Evolutionary conservation across 2,888 invertebrate genomes (phyloP), one percentile per base, ranked within the genome.

Genomic region (Tolmerus cingulatus): DNA sequence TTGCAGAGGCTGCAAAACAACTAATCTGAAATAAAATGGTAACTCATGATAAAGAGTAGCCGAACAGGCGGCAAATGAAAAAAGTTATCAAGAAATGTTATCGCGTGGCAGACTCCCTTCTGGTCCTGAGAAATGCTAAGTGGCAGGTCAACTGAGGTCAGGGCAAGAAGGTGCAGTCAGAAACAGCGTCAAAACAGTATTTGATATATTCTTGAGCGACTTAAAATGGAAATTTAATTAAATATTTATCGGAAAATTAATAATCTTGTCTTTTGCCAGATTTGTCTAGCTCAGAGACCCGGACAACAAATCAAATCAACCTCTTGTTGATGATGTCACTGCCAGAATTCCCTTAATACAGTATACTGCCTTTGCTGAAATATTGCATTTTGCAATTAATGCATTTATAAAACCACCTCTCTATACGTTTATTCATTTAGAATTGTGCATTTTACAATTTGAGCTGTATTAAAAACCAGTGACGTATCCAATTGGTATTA

Each of bases 301-400:
- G 86, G 79, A 37, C 78, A 86, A 86, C 40, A 51, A 51, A 51
- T 51, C n/a, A 66, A 66, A 66, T 27, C 66, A 23, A 27, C 66
- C 66, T 66, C 66, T 27, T 74, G 34, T 40, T 86, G 86, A 86
- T 86, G 86, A 86, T 86, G 86, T 86, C 86, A 86, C 86, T 66
- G 66, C 46, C 19, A 9, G 12, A 79, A 51, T 43, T 46, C 3
- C 27, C 76, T 66, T 34, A 19, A 34, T 30, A 0, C 16, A 66
- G 12, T 8, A 23, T 66, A 4, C 3, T 66, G 27, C 66, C 66
- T 23, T 66, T 23, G 4, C 8, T 27, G 27, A 12, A 66, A 66
- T 27, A 27, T 12, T 2, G 66, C 27, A 19, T 66, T 66, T 66
- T 27, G 27, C 4, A 12, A 27, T 27, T 66, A 19, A 27, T 23